Percentiles rank a stretch among this genome's conserved stretches.
phyloP scores from a whole-genome alignment of 2,113 vertebrate genomes.

The Cromileptes altivelis region DNA sequence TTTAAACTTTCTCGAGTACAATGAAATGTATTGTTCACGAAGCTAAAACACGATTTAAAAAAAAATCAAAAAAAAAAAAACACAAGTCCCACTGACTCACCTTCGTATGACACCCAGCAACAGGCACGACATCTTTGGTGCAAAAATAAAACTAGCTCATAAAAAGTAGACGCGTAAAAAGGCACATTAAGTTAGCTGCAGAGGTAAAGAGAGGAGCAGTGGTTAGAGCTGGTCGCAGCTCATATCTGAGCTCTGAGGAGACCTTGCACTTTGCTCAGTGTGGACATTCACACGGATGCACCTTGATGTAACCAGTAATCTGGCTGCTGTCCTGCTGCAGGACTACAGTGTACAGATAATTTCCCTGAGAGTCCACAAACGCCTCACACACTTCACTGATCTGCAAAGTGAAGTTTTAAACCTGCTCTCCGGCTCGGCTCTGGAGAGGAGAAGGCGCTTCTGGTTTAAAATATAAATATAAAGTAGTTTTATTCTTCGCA shows the following conservation, averaged over 20 bases:
- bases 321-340: slow-evolving; percentile 2
- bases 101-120: slow-evolving; percentile 80
- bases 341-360: not conserved
- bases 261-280: slow-evolving; percentile 83
- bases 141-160: not conserved
- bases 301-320: not conserved
- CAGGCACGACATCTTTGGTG: slow-evolving; percentile 80
- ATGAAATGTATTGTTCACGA: not conserved
- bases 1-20: too few relatives aligned
- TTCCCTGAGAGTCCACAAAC: not conserved
- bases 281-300: slow-evolving; percentile 50
- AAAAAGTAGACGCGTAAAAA: slow-evolving; percentile 11
- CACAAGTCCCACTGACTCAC: slow-evolving; percentile 64
- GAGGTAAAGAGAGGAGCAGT: not conserved
- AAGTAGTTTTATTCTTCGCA: not conserved
- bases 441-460: not conserved
- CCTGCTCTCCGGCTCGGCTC: not conserved
- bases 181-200: slow-evolving; percentile 3
- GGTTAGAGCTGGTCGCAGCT: slow-evolving; percentile 55
- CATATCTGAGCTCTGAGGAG: slow-evolving; percentile 66
- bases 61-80: not conserved
- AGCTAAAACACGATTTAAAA: not conserved
- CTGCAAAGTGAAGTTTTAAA: not conserved
- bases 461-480: not conserved
- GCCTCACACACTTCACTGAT: not conserved